Evolutionary conservation across 1,140 invertebrate genomes (phyloP), one percentile per base, ranked within the genome.

Genomic region (Euura saliciscinereae): DNA sequence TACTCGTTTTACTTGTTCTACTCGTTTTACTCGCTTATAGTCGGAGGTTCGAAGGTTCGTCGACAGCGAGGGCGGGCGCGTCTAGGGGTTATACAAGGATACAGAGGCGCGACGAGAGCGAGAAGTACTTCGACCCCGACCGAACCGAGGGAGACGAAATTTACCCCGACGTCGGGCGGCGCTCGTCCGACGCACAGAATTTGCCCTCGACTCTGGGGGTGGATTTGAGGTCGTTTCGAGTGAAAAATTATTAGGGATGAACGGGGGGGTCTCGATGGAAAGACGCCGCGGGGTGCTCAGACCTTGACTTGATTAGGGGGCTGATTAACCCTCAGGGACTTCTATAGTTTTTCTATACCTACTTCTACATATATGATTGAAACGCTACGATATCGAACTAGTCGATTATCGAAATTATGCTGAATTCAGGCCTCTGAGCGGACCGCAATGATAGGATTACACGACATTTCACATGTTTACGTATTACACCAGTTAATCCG

Each of bases 171-270:
- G 51, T 59, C 51, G 51, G 51, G 51, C 28, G 51, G 51, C 5
- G 51, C 6, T n/a, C 7, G 11, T 1, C 28, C 28, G 28, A 28
- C 28, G 28, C 28, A 28, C 28, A 28, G 28, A 28, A 28, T 28
- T 28, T 28, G 28, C 28, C 28, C 28, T 28, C 28, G 28, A 28
- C 28, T 28, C 28, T 28, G 46, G 46, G 46, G 7, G 46, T 51
- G 13, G 51, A n/a, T 8, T n/a, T 59, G 51, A n/a, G 51, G 51
- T n/a, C 51, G 51, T 59, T n/a, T 11, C 8, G 6, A 59, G 51
- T 59, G 51, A 59, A 59, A 59, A 59, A 59, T 59, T 59, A 59
- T 59, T n/a, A n/a, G 51, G 51, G 51, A 59, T 59, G 51, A 59
- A 59, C 51, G 51, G 3, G 51, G 51, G 13, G 51, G 8, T 59